phyloP scores from a whole-genome alignment of 2,797 vertebrate species.

The Odontamblyopus lacepedii region DNA sequence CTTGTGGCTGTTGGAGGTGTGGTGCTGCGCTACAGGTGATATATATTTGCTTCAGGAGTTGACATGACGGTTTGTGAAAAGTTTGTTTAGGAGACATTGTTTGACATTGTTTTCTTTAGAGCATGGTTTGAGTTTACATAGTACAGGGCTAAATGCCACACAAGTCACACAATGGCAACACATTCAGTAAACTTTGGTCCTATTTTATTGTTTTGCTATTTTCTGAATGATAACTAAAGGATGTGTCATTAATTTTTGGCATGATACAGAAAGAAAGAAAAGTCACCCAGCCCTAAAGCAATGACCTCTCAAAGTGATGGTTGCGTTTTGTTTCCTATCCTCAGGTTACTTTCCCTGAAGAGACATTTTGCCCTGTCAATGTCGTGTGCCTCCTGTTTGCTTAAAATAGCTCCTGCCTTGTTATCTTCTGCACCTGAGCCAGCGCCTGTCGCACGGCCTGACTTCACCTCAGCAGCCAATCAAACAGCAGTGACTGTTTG shows the following conservation, averaged over 20 bases:
- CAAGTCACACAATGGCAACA: neutral
- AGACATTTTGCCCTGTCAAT: conserved; percentile 34
- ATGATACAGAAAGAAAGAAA: neutral
- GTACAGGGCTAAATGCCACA: neutral
- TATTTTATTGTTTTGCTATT: neutral
- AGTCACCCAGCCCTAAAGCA: neutral
- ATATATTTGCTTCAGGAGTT: conserved; percentile 33
- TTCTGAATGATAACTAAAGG: neutral
- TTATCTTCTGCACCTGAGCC: conserved; percentile 58
- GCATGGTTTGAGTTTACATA: neutral
- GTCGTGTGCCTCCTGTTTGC: conserved; percentile 23
- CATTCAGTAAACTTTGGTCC: neutral
- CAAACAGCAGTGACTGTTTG: conserved; percentile 47
- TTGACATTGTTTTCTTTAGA: conserved; percentile 1
- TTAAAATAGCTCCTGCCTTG: conserved; percentile 42
- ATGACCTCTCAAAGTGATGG: no score
- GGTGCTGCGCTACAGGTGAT: conserved; percentile 15
- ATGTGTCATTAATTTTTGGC: no score
- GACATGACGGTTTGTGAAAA: conserved; percentile 17
- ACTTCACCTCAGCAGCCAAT: conserved; percentile 55
- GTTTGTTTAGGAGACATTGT: neutral
- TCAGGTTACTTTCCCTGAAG: conserved; percentile 20
- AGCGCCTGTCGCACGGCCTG: conserved; percentile 30
- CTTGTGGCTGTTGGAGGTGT: conserved; percentile 23
- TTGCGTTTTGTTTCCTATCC: conserved; percentile 8